Conservation (phyloP, 1,140 invertebrate species). For the Drosophila neocordata region DNA sequence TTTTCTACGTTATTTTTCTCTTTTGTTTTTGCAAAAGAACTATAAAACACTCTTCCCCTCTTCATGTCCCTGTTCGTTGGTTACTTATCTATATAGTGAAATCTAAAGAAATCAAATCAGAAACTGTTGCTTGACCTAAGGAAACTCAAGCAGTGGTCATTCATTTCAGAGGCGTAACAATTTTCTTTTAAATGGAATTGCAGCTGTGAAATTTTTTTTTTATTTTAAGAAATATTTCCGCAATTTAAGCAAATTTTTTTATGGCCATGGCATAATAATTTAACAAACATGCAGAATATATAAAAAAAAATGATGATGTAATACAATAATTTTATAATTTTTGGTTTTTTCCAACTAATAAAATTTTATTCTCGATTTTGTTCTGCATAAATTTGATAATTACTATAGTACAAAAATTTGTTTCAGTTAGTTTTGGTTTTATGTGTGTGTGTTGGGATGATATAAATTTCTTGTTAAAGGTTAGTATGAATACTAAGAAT, state of each 20-base stretch:
- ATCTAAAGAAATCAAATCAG: constrained; percentile 37
- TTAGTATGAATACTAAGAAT: constrained; percentile 5
- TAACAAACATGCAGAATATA: neutral
- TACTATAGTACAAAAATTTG: constrained; percentile 1
- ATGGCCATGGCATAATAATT: neutral
- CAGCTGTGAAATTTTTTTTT: constrained; percentile 16
- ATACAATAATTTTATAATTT: neutral
- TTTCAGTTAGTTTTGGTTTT: neutral
- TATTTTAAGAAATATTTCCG: constrained; percentile 22
- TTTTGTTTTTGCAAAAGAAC: constrained; percentile 17
- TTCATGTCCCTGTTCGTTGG: neutral
- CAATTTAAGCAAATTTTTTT: constrained; percentile 38
- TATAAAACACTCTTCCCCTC: neutral
- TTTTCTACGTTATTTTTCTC: constrained; percentile 12
- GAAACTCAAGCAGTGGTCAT: neutral
- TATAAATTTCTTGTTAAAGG: neutral
- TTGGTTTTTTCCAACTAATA: constrained; percentile 1
- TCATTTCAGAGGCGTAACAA: constrained; percentile 5
- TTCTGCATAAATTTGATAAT: neutral
- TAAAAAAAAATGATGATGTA: constrained; percentile 8
- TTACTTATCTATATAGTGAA: constrained; percentile 45
- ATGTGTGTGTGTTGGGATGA: neutral
- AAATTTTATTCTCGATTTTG: neutral
- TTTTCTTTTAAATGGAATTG: constrained; percentile 25
- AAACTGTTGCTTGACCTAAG: constrained; percentile 53